Evolutionary conservation across 2,113 vertebrate species (phyloP), one percentile per base, ranked within the genome.

Genomic region (Tragelaphus buxtoni): DNA sequence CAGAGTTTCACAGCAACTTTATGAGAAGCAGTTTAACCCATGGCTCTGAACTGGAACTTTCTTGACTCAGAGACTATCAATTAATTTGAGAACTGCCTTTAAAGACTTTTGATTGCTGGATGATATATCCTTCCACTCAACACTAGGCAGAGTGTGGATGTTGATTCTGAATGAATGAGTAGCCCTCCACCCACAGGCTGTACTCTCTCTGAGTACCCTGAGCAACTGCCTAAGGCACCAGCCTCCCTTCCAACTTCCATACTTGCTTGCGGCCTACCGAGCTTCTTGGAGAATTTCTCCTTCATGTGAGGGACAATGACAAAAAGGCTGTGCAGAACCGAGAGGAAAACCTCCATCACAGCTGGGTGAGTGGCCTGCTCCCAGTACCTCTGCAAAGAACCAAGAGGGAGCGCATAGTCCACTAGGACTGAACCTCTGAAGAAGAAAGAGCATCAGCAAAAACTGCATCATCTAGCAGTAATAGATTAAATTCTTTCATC

Each of bases 291-390:
- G 97, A 99, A 99, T 85, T 97, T 98, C 51, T 99, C 98, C 98
- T 97, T 99, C 98, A 99, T 98, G 60, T 98, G 97, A 13, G 99
- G 99, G 81, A 99, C 97, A 47, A 99, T 98, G 93, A 95, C 96
- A 94, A 99, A 99, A 97, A 99, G 99, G 61, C 91, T 98, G 61
- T 97, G 98, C 4, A 99, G 98, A 85, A 99, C 77, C 1, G 98
- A 99, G 96, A 99, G 98, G 98, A 99, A 99, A 94, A 98, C 95
- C 98, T 99, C 99, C 96, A 99, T 99, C 77, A 99, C 88, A 79
- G 98, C 97, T 0, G 99, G 98, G 69, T 97, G 99, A 84, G 99
- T 97, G 89, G 95, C 61, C 88, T 79, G 98, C 97, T 99, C 99
- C 93, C 98, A 99, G 97, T 99, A 98, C 90, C 96, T 99, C 99